Evolutionary conservation across 2,113 vertebrate species (phyloP).

Genomic region (Arvicanthis niloticus): DNA sequence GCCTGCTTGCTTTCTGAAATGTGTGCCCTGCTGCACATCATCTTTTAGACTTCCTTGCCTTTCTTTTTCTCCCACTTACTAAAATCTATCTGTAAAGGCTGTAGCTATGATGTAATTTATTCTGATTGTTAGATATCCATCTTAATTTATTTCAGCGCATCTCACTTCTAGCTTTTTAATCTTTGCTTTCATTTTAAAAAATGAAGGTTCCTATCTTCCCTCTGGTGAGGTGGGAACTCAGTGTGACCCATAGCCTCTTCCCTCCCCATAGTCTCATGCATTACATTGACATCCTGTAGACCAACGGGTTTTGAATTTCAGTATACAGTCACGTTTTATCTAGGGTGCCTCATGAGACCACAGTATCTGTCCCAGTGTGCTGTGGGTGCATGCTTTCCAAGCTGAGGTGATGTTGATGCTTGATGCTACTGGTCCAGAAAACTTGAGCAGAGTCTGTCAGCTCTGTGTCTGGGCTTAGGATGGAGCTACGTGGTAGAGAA

Average conservation of each 20-base stretch:
- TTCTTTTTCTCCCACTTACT: background rate
- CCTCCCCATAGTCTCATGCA: background rate
- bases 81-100: background rate
- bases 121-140: background rate
- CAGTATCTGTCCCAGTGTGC: background rate
- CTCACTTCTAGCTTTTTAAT: background rate
- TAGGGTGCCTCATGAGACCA: background rate
- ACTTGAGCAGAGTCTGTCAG: background rate
- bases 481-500: background rate
- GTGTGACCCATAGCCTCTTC: background rate
- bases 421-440: background rate
- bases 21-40: background rate
- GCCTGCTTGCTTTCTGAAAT: background rate
- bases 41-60: background rate
- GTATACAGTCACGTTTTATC: background rate
- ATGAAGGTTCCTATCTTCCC: background rate
- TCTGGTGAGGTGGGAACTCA: background rate
- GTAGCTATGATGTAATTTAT: background rate
- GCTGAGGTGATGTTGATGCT: no score
- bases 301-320: background rate
- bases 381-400: constrained; percentile 30
- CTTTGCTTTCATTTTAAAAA: background rate
- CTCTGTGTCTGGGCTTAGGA: background rate
- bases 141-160: constrained; percentile 21
- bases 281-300: background rate